These are phyloP conservation scores for Falco punctatus DNA, from an alignment of 2,113 vertebrate species.

Conservation along the genomic window DNA sequence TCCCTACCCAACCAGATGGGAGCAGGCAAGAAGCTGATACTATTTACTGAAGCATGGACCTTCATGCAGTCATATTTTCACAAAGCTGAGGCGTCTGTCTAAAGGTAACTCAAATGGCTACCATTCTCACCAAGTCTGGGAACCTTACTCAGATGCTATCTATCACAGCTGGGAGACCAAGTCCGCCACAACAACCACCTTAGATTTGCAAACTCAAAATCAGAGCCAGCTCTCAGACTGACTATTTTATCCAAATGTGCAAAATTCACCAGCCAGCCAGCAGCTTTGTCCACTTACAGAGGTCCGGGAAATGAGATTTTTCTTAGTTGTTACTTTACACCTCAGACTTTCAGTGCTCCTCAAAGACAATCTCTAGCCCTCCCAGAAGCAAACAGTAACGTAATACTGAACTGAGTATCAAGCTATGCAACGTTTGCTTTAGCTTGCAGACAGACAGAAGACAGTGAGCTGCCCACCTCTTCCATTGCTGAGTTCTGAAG, in stretches of 20 bases:
- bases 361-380: background rate
- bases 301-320: background rate
- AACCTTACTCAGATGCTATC: background rate
- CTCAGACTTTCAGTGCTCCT: background rate
- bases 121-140: background rate
- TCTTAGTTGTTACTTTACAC: background rate
- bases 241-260: background rate
- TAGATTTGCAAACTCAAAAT: background rate
- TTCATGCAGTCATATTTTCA: background rate
- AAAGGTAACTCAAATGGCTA: background rate
- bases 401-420: background rate
- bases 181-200: background rate
- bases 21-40: background rate
- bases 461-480: background rate
- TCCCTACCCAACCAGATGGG: background rate
- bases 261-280: background rate
- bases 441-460: background rate
- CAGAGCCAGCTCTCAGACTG: background rate
- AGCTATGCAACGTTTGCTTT: background rate
- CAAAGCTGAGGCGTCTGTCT: background rate
- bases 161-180: accelerated
- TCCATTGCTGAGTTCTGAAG: background rate
- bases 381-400: background rate
- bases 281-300: background rate
- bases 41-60: background rate